These are phyloP conservation scores for Synanthedon formicaeformis DNA, from an alignment of 2,888 invertebrate species.

Conservation along the genomic window DNA sequence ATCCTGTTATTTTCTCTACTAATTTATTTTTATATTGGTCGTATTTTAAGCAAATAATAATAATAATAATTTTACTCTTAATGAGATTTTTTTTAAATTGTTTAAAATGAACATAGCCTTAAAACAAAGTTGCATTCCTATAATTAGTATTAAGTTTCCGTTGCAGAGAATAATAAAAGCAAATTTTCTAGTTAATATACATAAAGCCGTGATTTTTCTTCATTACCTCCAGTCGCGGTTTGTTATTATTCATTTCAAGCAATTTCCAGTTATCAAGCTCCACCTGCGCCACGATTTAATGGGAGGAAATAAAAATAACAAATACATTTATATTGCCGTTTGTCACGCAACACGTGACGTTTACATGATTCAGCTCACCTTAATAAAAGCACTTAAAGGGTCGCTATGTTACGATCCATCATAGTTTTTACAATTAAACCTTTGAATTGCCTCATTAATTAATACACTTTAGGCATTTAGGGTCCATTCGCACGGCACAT, in stretches of 20 bases:
- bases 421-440: not conserved
- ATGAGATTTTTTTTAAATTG: no score
- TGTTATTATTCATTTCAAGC: not conserved
- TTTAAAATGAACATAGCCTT: no score
- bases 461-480: not conserved
- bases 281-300: not conserved
- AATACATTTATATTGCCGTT: not conserved
- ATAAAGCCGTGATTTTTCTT: not conserved
- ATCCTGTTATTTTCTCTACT: no score
- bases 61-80: no score
- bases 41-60: no score
- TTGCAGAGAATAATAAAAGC: not conserved
- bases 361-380: slow-evolving; percentile 1
- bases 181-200: not conserved
- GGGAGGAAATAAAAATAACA: not conserved
- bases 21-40: no score
- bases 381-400: not conserved
- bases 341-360: not conserved
- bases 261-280: not conserved
- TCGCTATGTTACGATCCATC: not conserved
- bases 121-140: not conserved
- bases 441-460: not conserved
- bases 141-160: not conserved
- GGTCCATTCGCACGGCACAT: no score
- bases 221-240: not conserved